A percentile compares a stretch with the other conserved stretches of the same genome.
Conservation (phyloP, 2,888 invertebrate species). For the Scelioninae gen. 2 region DNA sequence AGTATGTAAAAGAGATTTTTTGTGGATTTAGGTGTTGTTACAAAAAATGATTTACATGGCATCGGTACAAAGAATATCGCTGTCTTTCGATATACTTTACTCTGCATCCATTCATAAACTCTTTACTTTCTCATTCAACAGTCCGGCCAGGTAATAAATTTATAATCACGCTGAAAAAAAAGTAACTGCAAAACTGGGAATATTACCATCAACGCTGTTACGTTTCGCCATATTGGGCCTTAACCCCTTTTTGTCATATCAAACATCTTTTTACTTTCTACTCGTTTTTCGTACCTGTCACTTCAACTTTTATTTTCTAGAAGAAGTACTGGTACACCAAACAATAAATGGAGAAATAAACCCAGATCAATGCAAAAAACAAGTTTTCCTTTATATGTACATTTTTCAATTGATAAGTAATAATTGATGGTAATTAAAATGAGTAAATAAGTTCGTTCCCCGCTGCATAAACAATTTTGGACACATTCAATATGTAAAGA, state of each 20-base stretch:
- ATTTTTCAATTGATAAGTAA: not conserved
- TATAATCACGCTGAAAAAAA: conserved; percentile 73
- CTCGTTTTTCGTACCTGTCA: conserved; percentile 52
- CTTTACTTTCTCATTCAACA: conserved; percentile 31
- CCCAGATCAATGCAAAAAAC: conserved; percentile 2
- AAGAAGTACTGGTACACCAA: conserved; percentile 29
- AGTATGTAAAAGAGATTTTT: no score
- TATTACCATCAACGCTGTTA: conserved; percentile 53
- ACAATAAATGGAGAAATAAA: conserved; percentile 28
- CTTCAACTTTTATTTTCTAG: conserved; percentile 44
- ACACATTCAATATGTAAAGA: no score
- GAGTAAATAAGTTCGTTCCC: no score
- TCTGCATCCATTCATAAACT: conserved; percentile 11
- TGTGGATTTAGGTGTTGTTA: no score
- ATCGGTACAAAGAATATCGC: not conserved
- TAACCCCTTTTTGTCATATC: conserved; percentile 69
- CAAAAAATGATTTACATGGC: no score
- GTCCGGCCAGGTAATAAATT: conserved; percentile 67
- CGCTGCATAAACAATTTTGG: no score
- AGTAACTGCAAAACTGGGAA: conserved; percentile 65
- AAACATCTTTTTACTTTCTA: conserved; percentile 56
- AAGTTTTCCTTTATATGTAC: conserved; percentile 8
- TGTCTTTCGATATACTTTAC: not conserved
- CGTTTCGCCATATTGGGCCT: conserved; percentile 69
- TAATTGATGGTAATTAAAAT: not conserved